Evolutionary conservation across 2,113 vertebrate genomes (phyloP).

Genomic region (Ginglymostoma cirratum): DNA sequence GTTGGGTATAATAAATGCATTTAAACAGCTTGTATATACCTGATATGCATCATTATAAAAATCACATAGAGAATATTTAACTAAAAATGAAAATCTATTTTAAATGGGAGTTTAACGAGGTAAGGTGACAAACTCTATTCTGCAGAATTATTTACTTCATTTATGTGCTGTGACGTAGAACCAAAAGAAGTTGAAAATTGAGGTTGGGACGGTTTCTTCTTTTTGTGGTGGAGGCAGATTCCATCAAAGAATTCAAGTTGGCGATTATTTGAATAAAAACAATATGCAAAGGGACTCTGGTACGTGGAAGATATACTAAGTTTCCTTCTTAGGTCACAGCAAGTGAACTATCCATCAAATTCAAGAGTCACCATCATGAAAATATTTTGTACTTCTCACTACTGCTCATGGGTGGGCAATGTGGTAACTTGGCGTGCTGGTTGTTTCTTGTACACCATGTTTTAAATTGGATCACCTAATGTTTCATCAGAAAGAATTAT

Average conservation of each 20-base stretch:
- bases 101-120: neutral
- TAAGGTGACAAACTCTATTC: neutral
- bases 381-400: no score
- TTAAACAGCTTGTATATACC: neutral
- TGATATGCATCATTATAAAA: neutral
- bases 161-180: neutral
- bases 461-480: neutral
- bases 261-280: no score
- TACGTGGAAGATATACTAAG: neutral
- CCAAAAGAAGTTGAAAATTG: neutral
- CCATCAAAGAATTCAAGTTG: no score
- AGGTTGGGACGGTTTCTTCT: neutral
- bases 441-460: neutral
- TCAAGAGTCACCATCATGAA: neutral
- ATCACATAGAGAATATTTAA: neutral
- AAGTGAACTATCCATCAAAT: neutral
- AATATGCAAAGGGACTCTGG: no score
- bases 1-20: neutral
- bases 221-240: no score
- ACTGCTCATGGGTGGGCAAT: neutral
- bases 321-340: neutral
- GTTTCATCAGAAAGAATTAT: neutral
- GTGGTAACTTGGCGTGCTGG: neutral
- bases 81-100: neutral
- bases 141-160: neutral